These are phyloP conservation scores for Cydia strobilella DNA, from an alignment of 1,140 invertebrate species.

Conservation along the genomic window DNA sequence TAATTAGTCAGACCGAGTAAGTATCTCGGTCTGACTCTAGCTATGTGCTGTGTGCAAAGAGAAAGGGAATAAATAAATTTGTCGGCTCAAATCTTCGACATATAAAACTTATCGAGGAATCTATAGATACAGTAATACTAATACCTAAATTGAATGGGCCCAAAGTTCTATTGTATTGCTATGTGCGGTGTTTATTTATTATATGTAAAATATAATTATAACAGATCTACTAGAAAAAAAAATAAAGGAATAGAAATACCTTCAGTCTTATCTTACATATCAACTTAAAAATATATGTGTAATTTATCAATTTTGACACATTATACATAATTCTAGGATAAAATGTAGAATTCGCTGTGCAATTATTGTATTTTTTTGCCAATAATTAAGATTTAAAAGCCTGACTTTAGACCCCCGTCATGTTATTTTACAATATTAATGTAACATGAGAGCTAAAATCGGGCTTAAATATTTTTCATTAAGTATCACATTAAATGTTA, in stretches of 20 bases:
- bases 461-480: too few relatives aligned
- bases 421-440: neutral
- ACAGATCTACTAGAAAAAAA: too few relatives aligned
- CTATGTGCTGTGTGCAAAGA: too few relatives aligned
- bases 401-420: neutral
- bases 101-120: too few relatives aligned
- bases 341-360: conserved; percentile 4
- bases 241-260: neutral
- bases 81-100: too few relatives aligned
- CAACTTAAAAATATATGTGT: neutral
- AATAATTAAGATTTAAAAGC: neutral
- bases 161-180: neutral
- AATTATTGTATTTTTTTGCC: conserved; percentile 7
- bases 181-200: neutral
- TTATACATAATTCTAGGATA: conserved; percentile 2
- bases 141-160: neutral
- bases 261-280: conserved; percentile 7
- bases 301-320: neutral
- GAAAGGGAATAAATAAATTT: too few relatives aligned
- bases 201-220: neutral
- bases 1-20: too few relatives aligned
- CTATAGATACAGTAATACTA: too few relatives aligned
- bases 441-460: too few relatives aligned
- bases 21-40: too few relatives aligned
- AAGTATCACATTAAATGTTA: too few relatives aligned